Conservation (phyloP, 2,113 vertebrate species). For the Scomber japonicus region DNA sequence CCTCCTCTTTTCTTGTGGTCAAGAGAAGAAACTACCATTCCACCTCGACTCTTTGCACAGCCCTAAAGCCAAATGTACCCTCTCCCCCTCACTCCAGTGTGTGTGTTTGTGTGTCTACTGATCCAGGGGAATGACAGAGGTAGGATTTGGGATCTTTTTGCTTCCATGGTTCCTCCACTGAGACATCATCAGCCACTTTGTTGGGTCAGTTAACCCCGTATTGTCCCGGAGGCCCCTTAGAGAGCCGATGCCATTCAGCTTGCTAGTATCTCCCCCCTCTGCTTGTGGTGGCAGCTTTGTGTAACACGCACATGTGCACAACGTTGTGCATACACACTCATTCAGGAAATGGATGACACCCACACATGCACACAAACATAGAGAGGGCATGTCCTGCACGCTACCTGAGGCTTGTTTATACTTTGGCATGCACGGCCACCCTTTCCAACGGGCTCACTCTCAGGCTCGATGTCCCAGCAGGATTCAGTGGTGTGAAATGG, state of each 20-base stretch:
- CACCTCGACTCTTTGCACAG: constrained; percentile 53
- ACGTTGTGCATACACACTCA: constrained; percentile 11
- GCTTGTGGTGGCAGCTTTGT: constrained; percentile 25
- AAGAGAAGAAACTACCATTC: constrained; percentile 61
- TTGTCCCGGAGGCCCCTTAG: constrained; percentile 60
- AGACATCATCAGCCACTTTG: constrained; percentile 74
- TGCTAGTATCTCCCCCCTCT: background rate
- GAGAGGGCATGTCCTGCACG: constrained; percentile 16
- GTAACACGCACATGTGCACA: constrained; percentile 31
- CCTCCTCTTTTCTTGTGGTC: constrained; percentile 64
- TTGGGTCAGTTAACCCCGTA: constrained; percentile 68
- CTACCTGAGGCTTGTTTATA: constrained; percentile 65
- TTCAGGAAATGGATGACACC: constrained; percentile 29
- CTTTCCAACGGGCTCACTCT: constrained; percentile 37
- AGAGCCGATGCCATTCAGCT: constrained; percentile 41
- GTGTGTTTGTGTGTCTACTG: constrained; percentile 61
- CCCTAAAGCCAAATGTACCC: constrained; percentile 11
- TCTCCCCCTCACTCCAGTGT: constrained; percentile 7
- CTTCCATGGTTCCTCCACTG: constrained; percentile 53
- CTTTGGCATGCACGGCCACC: constrained; percentile 58
- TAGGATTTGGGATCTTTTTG: constrained; percentile 62
- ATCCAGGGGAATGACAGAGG: constrained; percentile 59
- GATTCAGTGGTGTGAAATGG: constrained; percentile 78
- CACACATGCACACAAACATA: constrained; percentile 44
- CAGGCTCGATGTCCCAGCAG: constrained; percentile 61